Conservation (phyloP, 30 jellyfish, hydroid and myxozoan species). For the Hydra vulgaris region DNA sequence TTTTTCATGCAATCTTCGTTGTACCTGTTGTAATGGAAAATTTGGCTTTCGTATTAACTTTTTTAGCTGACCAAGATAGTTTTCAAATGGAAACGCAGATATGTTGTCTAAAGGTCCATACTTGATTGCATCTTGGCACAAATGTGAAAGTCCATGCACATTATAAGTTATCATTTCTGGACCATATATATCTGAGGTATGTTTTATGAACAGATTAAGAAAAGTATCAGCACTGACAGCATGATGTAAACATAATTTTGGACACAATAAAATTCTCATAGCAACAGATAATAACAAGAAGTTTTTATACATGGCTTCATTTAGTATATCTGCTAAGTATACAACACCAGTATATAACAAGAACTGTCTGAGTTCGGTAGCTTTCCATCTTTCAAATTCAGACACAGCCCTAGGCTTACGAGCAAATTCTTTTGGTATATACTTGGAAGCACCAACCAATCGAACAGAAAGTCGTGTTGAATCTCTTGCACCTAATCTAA, state of each 20-base stretch:
- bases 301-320: background rate
- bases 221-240: background rate
- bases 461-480: background rate
- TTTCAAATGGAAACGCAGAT: background rate
- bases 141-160: background rate
- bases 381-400: background rate
- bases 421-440: background rate
- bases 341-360: background rate
- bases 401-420: background rate
- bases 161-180: background rate
- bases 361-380: background rate
- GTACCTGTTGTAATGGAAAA: background rate
- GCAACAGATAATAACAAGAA: background rate
- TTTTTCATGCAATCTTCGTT: background rate
- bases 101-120: background rate
- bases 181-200: background rate
- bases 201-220: background rate
- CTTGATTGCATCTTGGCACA: background rate
- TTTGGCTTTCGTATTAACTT: background rate
- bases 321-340: background rate
- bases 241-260: background rate
- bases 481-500: background rate
- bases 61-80: conserved; percentile 10
- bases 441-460: background rate
- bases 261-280: background rate